phyloP scores from a whole-genome alignment of 2,888 invertebrate species.

The Sceliomorpha sp. region DNA sequence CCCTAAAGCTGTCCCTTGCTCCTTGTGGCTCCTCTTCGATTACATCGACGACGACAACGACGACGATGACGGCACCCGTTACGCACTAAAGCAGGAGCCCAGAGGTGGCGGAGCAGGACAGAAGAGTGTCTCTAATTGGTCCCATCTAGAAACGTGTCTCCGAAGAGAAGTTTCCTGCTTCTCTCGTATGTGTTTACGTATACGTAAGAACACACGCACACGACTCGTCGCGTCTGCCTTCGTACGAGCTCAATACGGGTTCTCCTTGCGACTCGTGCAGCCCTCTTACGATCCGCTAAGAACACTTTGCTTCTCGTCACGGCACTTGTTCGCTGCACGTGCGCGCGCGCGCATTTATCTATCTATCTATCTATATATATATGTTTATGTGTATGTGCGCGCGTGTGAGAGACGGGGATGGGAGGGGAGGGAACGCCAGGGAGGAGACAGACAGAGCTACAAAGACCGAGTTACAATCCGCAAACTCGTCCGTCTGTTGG shows the following conservation, averaged over 20 bases:
- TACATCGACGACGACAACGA: constrained; percentile 16
- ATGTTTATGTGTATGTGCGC: too few species aligned
- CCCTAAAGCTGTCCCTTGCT: constrained; percentile 25
- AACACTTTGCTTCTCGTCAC: constrained; percentile 27
- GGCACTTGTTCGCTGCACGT: constrained; percentile 19
- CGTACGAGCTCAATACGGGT: constrained; percentile 15
- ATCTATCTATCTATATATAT: too few species aligned
- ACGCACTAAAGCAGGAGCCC: constrained; percentile 42
- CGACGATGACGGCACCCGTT: constrained; percentile 28
- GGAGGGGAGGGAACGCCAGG: too few species aligned
- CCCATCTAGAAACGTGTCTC: constrained; percentile 66
- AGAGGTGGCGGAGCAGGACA: constrained; percentile 47
- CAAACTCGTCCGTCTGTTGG: constrained; percentile 58
- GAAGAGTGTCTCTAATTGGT: constrained; percentile 72
- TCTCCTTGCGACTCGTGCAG: constrained; percentile 25
- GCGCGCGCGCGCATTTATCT: constrained; percentile 20
- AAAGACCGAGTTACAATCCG: constrained; percentile 60
- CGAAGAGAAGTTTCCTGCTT: constrained; percentile 62
- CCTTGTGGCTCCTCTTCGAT: constrained; percentile 20
- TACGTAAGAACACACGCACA: constrained; percentile 12
- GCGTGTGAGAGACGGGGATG: too few species aligned
- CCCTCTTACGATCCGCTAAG: constrained; percentile 29
- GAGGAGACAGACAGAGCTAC: constrained; percentile 14
- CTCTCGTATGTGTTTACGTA: constrained; percentile 9
- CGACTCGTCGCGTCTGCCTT: not conserved